These are phyloP conservation scores for Popillia japonica DNA, from an alignment of 1,140 invertebrate species.

Conservation along the genomic window DNA sequence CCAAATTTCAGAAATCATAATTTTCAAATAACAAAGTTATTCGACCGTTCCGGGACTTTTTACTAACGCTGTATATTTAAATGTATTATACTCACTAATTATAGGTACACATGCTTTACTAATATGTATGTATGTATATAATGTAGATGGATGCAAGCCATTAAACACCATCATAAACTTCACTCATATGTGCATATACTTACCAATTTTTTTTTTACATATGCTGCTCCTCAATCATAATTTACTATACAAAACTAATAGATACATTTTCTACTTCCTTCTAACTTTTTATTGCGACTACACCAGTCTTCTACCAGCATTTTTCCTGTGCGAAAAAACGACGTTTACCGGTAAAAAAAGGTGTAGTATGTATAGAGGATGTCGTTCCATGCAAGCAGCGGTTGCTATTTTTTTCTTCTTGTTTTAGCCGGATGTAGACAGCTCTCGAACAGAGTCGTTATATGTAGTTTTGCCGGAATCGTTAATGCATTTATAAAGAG, in stretches of 20 bases:
- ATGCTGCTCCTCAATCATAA: neutral
- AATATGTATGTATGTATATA: neutral
- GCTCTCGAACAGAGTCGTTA: conserved; percentile 19
- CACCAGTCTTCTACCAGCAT: neutral
- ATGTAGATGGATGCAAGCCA: neutral
- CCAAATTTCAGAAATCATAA: no score
- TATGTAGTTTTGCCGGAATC: conserved; percentile 6
- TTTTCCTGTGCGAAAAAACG: neutral
- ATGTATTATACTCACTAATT: no score
- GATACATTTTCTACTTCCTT: neutral
- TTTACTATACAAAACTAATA: neutral
- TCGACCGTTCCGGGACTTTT: no score
- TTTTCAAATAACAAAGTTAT: no score
- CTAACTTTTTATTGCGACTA: neutral
- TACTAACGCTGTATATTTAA: no score
- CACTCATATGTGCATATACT: neutral
- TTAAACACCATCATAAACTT: neutral
- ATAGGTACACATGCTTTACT: neutral
- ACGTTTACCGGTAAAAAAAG: neutral
- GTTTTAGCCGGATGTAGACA: conserved; percentile 26
- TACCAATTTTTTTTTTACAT: neutral
- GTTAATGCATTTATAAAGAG: conserved; percentile 1
- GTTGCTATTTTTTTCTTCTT: neutral
- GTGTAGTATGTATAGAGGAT: conserved; percentile 4
- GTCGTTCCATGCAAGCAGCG: neutral